Conservation (phyloP, 1,140 invertebrate species). For the Diploscapter pachys region DNA sequence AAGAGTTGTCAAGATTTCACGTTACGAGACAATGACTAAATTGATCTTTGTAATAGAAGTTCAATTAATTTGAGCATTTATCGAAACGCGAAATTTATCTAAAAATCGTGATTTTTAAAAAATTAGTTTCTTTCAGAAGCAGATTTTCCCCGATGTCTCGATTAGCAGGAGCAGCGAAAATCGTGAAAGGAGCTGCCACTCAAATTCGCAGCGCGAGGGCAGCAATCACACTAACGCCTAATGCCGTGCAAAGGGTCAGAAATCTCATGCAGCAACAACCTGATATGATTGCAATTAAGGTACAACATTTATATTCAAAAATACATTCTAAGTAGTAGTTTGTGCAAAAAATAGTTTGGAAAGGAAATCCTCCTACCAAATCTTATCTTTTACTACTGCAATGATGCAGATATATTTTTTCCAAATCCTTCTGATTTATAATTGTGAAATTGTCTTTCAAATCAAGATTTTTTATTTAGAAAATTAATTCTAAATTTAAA, state of each 20-base stretch:
- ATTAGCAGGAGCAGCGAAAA: slow-evolving; percentile 20
- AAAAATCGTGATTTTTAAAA: too few relatives aligned
- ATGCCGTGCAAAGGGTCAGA: slow-evolving; percentile 47
- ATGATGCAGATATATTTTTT: too few relatives aligned
- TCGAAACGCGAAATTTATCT: too few relatives aligned
- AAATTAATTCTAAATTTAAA: background rate
- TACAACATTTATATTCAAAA: slow-evolving; percentile 18
- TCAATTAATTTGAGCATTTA: too few relatives aligned
- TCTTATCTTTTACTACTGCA: background rate
- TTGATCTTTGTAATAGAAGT: too few relatives aligned
- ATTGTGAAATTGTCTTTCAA: slow-evolving; percentile 11
- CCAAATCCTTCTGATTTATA: slow-evolving; percentile 1
- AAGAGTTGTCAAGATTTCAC: too few relatives aligned
- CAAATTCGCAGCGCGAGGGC: slow-evolving; percentile 1
- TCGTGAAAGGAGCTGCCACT: too few relatives aligned
- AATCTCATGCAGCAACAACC: slow-evolving; percentile 44
- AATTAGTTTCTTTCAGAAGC: too few relatives aligned
- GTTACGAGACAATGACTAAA: too few relatives aligned
- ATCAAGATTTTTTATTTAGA: too few relatives aligned
- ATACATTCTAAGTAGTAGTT: background rate
- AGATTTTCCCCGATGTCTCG: slow-evolving; percentile 12
- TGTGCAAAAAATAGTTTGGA: background rate
- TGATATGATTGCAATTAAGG: slow-evolving; percentile 48
- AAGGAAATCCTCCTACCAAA: background rate
- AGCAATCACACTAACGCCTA: slow-evolving; percentile 50